Evolutionary conservation across 2,888 invertebrate species (phyloP).

Genomic region (Ichneumoninae sp.): DNA sequence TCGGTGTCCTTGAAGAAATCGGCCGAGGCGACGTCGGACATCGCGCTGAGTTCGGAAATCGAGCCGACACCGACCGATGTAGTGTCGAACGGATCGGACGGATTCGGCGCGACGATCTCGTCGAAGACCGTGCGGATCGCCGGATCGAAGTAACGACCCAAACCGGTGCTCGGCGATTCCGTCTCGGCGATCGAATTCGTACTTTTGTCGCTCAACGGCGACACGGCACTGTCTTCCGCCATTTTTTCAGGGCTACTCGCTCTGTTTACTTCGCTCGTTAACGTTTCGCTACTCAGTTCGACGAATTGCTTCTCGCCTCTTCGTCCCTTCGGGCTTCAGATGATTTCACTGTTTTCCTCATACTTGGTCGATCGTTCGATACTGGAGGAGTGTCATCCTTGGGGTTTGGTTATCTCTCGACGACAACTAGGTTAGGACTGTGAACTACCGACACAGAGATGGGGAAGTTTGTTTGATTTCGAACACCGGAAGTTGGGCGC

Average conservation of each 20-base stretch:
- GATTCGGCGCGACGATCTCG: slow-evolving; percentile 78
- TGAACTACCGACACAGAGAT: neutral
- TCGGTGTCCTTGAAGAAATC: slow-evolving; percentile 68
- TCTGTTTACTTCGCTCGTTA: neutral
- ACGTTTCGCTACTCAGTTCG: neutral
- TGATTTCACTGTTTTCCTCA: neutral
- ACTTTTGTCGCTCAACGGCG: slow-evolving; percentile 27
- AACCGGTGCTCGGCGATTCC: slow-evolving; percentile 58
- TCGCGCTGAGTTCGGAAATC: slow-evolving; percentile 59
- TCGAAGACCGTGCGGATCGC: slow-evolving; percentile 81
- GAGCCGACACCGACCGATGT: slow-evolving; percentile 42
- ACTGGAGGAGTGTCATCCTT: slow-evolving; percentile 4
- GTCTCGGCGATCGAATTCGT: slow-evolving; percentile 11
- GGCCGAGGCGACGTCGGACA: slow-evolving; percentile 59
- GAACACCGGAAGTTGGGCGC: neutral
- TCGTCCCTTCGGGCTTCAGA: neutral
- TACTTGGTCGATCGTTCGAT: neutral
- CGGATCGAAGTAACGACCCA: slow-evolving; percentile 80
- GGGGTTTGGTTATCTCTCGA: neutral
- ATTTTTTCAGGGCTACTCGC: neutral
- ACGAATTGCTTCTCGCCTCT: neutral
- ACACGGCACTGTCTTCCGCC: slow-evolving; percentile 40
- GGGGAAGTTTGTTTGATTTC: neutral
- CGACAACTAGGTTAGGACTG: slow-evolving; percentile 10
- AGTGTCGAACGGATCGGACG: slow-evolving; percentile 67